A percentile compares a stretch with the other conserved stretches of the same genome.
Conservation (phyloP, 2,113 vertebrate species). For the Oncorhynchus gorbuscha region DNA sequence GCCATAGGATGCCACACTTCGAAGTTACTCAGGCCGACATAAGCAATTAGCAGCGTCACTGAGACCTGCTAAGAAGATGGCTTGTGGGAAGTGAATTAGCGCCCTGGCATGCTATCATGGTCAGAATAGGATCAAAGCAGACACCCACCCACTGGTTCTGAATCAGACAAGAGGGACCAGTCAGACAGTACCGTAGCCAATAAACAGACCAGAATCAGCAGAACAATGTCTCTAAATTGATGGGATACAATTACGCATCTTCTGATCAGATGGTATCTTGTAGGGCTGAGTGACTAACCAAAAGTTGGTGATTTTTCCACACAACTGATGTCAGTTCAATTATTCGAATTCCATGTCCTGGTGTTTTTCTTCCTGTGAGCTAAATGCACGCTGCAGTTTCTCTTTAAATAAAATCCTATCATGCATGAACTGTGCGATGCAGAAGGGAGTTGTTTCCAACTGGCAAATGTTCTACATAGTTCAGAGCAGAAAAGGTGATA, state of each 20-base stretch:
- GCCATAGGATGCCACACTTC: too few species aligned
- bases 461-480: too few species aligned
- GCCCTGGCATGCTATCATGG: slow-evolving; percentile 22
- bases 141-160: slow-evolving; percentile 13
- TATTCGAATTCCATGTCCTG: too few species aligned
- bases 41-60: slow-evolving; percentile 16
- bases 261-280: not conserved
- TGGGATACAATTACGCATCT: not conserved
- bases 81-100: slow-evolving; percentile 34
- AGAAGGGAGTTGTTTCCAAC: too few species aligned
- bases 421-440: too few species aligned
- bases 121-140: slow-evolving; percentile 38
- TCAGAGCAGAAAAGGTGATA: too few species aligned
- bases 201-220: not conserved
- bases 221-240: not conserved
- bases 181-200: slow-evolving; percentile 7
- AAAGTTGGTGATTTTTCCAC: too few species aligned
- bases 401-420: too few species aligned
- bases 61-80: slow-evolving; percentile 17
- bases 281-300: too few species aligned
- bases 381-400: too few species aligned
- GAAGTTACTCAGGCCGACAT: slow-evolving; percentile 33
- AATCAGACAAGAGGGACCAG: not conserved
- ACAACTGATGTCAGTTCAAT: too few species aligned
- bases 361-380: too few species aligned